These are phyloP conservation scores for Chloroceryle aenea DNA, from an alignment of 2,113 vertebrate species.

Conservation along the genomic window DNA sequence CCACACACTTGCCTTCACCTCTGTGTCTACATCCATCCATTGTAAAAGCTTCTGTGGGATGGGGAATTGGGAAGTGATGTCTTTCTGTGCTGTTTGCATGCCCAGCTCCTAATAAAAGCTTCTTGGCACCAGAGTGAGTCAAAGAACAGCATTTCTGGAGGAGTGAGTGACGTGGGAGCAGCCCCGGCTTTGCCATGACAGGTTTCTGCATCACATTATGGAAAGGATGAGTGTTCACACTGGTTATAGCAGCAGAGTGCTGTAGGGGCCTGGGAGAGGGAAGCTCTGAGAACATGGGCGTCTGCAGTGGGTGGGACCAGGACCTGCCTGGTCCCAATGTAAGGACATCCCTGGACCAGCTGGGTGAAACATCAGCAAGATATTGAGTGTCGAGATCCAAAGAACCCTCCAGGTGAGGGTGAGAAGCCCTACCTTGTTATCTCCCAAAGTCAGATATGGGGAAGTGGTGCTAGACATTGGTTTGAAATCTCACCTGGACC, in stretches of 20 bases:
- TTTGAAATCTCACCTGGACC: background rate
- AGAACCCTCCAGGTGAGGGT: background rate
- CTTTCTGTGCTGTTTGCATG: background rate
- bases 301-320: background rate
- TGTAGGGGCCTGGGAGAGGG: background rate
- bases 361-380: background rate
- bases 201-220: background rate
- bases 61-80: background rate
- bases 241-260: background rate
- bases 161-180: background rate
- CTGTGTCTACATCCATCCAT: no score
- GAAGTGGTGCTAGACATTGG: background rate
- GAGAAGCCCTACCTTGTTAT: background rate
- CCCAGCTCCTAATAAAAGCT: background rate
- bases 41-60: background rate
- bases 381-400: accelerated
- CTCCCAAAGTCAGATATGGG: background rate
- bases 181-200: background rate
- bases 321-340: background rate
- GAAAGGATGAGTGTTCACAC: background rate
- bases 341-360: background rate
- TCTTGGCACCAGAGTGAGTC: background rate
- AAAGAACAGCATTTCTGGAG: slow-evolving; percentile 50
- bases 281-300: background rate
- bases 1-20: background rate